Conservation (phyloP, 2,113 vertebrate species). For the Malurus alboscapulatus region DNA sequence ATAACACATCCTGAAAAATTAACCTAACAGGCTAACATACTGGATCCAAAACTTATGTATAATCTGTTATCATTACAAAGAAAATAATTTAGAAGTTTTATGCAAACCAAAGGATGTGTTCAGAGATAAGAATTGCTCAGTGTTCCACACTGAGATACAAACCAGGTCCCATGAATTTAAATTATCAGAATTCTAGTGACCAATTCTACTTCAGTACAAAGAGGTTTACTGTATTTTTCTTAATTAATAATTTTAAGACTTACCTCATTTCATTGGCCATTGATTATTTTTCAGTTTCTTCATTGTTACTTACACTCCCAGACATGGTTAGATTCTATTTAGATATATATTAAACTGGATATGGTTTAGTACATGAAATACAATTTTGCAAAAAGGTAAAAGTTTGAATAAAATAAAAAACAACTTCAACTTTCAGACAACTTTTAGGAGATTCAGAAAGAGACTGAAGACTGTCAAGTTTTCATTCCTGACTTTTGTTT, state of each 20-base stretch:
- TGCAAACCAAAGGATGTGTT: neutral
- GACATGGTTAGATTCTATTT: neutral
- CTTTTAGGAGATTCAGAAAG: neutral
- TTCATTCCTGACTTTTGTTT: neutral
- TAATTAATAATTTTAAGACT: neutral
- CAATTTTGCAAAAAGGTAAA: neutral
- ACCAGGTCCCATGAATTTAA: neutral
- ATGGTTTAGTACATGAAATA: neutral
- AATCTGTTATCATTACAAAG: neutral
- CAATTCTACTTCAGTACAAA: neutral
- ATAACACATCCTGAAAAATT: conserved; percentile 16
- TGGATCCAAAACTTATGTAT: neutral
- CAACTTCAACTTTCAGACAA: neutral
- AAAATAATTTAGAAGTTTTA: conserved; percentile 14
- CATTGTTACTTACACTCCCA: neutral
- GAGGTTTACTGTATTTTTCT: neutral
- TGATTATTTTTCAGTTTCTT: conserved; percentile 19
- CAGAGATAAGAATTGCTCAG: neutral
- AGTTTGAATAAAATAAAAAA: neutral
- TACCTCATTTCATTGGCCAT: neutral
- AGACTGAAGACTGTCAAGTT: neutral
- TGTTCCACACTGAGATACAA: neutral
- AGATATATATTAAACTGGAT: neutral
- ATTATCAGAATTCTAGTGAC: neutral
- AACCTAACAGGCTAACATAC: neutral